Conservation (phyloP, 2,113 vertebrate species). For the Caranx ignobilis region DNA sequence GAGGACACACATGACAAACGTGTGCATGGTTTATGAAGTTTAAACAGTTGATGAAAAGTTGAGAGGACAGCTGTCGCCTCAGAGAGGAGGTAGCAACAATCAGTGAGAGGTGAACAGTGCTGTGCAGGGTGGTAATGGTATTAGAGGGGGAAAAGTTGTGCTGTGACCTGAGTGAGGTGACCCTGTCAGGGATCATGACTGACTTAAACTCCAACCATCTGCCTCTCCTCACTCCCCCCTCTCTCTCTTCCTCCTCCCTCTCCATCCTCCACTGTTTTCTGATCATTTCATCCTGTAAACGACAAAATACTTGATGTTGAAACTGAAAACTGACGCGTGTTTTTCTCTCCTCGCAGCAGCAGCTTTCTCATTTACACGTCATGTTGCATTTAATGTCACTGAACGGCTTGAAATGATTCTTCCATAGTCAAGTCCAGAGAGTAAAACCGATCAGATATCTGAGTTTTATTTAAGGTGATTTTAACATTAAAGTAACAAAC, state of each 20-base stretch:
- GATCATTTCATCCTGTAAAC: neutral
- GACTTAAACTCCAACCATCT: slow-evolving; percentile 72
- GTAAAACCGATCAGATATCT: neutral
- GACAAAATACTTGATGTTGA: rapidly evolving
- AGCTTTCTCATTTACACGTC: neutral
- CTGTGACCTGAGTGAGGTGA: slow-evolving; percentile 26
- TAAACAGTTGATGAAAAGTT: neutral
- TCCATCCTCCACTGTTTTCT: neutral
- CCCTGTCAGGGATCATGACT: slow-evolving; percentile 65
- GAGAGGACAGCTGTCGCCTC: neutral
- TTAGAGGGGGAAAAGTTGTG: slow-evolving; percentile 59
- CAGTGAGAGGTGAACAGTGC: neutral
- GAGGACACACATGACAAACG: neutral
- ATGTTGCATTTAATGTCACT: neutral
- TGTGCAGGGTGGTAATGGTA: slow-evolving; percentile 27
- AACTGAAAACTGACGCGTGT: neutral
- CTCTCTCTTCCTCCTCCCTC: neutral
- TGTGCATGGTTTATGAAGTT: neutral
- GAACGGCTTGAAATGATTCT: rapidly evolving
- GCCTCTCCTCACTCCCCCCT: neutral
- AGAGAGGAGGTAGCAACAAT: neutral
- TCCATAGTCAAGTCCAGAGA: neutral
- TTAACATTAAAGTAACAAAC: neutral
- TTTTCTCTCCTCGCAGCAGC: neutral
- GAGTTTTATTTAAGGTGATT: slow-evolving; percentile 4